Evolutionary conservation across 2,888 invertebrate species (phyloP).

Genomic region (Brachylomia viminalis): DNA sequence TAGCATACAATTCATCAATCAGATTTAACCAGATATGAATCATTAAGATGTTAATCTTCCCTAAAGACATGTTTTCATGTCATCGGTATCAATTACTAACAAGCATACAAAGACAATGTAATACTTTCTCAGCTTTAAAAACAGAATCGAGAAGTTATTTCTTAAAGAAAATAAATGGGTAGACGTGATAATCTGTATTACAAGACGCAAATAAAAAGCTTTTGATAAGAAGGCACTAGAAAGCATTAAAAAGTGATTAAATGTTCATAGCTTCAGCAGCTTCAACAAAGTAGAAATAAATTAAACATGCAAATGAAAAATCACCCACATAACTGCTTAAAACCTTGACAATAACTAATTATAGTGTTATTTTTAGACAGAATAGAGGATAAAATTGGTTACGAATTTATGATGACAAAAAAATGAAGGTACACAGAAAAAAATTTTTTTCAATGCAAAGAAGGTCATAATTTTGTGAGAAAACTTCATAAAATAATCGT

Average conservation of each 20-base stretch:
- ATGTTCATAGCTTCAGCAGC: neutral
- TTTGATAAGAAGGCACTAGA: neutral
- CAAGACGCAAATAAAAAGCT: slow-evolving; percentile 2
- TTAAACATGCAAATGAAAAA: slow-evolving; percentile 19
- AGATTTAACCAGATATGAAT: slow-evolving; percentile 18
- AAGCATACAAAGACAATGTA: neutral
- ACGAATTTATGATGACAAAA: too few relatives aligned
- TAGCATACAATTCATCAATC: slow-evolving; percentile 13
- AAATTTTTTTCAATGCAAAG: neutral
- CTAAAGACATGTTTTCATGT: neutral
- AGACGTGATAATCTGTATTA: neutral
- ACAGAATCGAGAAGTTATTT: neutral
- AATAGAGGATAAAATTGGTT: neutral
- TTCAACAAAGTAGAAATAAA: slow-evolving; percentile 5
- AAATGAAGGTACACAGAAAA: neutral
- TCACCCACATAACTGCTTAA: slow-evolving; percentile 41
- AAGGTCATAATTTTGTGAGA: neutral
- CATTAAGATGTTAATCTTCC: slow-evolving; percentile 6
- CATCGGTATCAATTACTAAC: neutral
- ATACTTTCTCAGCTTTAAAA: neutral
- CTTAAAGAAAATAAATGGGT: neutral
- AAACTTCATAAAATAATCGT: neutral
- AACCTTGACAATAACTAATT: slow-evolving; percentile 23
- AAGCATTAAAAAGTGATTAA: neutral
- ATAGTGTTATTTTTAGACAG: slow-evolving; percentile 33